Conservation (phyloP, 2,888 invertebrate genomes). For the Cristatella mucedo region DNA sequence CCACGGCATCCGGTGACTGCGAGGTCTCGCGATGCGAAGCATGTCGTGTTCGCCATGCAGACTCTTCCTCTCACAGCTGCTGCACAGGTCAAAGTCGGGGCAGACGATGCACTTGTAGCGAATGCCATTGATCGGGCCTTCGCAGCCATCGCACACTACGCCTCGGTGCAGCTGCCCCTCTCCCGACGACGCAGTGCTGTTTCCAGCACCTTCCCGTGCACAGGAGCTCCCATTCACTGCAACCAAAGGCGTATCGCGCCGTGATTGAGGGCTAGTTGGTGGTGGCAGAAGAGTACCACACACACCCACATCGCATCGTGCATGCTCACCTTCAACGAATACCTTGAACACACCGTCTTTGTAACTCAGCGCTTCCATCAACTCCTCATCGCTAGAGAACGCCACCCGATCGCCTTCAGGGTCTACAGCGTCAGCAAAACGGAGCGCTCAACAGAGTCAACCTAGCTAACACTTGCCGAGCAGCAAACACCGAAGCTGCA, state of each 20-base stretch:
- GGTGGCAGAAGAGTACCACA: no score
- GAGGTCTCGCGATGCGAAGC: constrained; percentile 52
- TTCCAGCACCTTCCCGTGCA: no score
- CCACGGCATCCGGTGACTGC: no score
- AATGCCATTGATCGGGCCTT: constrained; percentile 50
- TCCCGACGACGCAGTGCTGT: no score
- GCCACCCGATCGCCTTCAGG: constrained; percentile 49
- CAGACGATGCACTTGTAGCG: constrained; percentile 73
- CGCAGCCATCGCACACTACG: constrained; percentile 60
- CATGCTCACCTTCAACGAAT: constrained; percentile 18
- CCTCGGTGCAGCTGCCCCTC: constrained; percentile 41
- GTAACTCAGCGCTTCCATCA: constrained; percentile 47
- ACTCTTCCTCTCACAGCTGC: constrained; percentile 50
- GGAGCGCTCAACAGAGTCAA: constrained; percentile 1
- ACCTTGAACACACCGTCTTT: constrained; percentile 36
- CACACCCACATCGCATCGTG: no score
- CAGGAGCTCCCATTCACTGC: constrained; percentile 5
- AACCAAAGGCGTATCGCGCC: no score
- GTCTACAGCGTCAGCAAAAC: constrained; percentile 40
- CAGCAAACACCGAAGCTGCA: no score
- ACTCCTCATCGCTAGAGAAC: constrained; percentile 52
- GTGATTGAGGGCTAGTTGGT: no score
- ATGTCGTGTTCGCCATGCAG: constrained; percentile 61
- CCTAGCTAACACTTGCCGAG: no score
- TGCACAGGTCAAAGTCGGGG: constrained; percentile 63